phyloP scores from a whole-genome alignment of 2,888 invertebrate genomes.

The Campaea margaritaria region DNA sequence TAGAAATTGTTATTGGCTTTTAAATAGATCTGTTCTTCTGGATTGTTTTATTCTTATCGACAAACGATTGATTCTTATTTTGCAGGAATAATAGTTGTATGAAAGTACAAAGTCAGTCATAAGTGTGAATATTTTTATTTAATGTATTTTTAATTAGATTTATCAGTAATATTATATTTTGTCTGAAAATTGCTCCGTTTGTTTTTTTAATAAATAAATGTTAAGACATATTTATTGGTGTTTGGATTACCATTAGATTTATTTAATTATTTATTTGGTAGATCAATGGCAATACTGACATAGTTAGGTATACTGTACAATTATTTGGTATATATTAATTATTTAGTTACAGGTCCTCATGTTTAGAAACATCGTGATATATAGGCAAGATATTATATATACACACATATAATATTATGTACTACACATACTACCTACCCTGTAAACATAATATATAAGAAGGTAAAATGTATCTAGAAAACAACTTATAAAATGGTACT shows the following conservation, averaged over 20 bases:
- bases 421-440: too few relatives aligned
- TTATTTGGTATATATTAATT: too few relatives aligned
- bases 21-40: constrained; percentile 24
- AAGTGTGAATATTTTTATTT: constrained; percentile 5
- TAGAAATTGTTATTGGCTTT: constrained; percentile 52
- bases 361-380: too few relatives aligned
- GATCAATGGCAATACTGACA: too few relatives aligned
- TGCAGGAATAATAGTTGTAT: constrained; percentile 11
- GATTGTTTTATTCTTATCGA: constrained; percentile 22
- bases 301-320: too few relatives aligned
- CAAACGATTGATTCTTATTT: constrained; percentile 16
- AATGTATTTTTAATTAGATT: neutral
- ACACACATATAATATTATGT: too few relatives aligned
- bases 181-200: constrained; percentile 17
- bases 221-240: neutral
- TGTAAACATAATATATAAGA: too few relatives aligned
- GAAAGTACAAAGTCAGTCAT: constrained; percentile 29
- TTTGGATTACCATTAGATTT: neutral
- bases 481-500: too few relatives aligned
- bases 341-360: too few relatives aligned
- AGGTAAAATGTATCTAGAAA: too few relatives aligned
- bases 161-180: constrained; percentile 1
- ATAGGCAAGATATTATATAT: too few relatives aligned
- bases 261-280: too few relatives aligned
- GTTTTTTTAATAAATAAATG: constrained; percentile 12